A percentile compares a stretch with the other conserved stretches of the same genome.
Conservation (phyloP, 2,113 vertebrate genomes). For the Ovis canadensis region DNA sequence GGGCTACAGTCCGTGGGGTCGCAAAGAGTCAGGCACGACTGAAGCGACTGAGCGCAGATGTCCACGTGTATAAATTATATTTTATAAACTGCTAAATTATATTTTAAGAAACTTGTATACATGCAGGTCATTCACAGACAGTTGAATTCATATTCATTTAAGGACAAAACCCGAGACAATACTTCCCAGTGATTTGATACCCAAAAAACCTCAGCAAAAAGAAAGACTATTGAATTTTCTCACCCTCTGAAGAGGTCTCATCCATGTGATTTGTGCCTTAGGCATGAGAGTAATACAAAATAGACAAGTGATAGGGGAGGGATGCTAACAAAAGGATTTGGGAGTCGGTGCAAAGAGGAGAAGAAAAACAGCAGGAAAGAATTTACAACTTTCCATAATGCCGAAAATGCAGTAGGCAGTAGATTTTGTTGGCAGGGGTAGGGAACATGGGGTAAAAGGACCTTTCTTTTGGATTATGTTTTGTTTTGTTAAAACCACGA, state of each 20-base stretch:
- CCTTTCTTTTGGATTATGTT: not conserved
- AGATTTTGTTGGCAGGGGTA: not conserved
- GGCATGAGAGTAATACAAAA: not conserved
- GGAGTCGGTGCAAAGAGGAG: not conserved
- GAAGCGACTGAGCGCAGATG: not conserved
- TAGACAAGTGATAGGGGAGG: not conserved
- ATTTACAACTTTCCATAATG: not conserved
- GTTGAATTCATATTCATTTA: not conserved
- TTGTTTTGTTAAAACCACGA: not conserved
- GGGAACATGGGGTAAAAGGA: not conserved
- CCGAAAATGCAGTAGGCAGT: not conserved
- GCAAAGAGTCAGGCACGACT: not conserved
- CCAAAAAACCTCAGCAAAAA: not conserved
- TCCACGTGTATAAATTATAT: not conserved
- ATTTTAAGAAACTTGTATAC: not conserved
- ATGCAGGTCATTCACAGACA: not conserved
- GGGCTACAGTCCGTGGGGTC: fast-evolving
- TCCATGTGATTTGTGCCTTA: not conserved
- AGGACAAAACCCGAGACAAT: not conserved
- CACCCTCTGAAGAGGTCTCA: not conserved
- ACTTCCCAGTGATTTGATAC: not conserved
- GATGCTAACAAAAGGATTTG: not conserved
- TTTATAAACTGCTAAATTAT: not conserved
- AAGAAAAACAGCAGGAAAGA: not conserved
- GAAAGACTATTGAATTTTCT: not conserved